A percentile compares a stretch with the other conserved stretches of the same genome.
phyloP scores from a whole-genome alignment of 2,888 invertebrate species.

The Drosophila aldrichi region DNA sequence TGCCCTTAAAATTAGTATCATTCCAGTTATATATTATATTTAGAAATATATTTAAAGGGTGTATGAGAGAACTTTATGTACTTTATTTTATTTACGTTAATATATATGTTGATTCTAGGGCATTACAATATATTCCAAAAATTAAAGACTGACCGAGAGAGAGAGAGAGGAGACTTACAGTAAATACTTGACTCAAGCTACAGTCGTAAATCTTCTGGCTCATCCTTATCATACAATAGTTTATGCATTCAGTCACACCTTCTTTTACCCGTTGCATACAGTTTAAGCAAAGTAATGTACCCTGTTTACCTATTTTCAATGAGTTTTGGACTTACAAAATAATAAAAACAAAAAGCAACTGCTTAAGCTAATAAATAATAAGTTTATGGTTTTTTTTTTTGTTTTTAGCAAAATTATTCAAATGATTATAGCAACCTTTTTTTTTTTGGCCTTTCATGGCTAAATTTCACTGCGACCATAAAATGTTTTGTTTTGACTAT shows the following conservation, averaged over 20 bases:
- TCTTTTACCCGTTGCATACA: neutral
- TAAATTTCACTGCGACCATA: conserved; percentile 67
- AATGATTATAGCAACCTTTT: conserved; percentile 35
- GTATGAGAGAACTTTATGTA: too few relatives aligned
- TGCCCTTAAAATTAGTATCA: neutral
- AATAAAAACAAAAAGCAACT: conserved; percentile 17
- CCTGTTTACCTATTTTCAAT: neutral
- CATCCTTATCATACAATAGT: neutral
- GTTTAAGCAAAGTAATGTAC: neutral
- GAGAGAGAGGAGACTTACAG: neutral
- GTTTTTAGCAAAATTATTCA: conserved; percentile 44
- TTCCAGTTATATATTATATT: neutral
- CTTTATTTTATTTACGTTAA: too few relatives aligned
- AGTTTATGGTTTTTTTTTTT: conserved; percentile 33
- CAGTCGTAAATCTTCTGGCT: too few relatives aligned
- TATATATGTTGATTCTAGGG: neutral
- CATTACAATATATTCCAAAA: too few relatives aligned
- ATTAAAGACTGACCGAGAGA: neutral
- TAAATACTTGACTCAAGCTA: too few relatives aligned
- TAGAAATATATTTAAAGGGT: neutral
- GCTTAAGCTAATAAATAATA: conserved; percentile 54
- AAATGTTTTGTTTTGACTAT: conserved; percentile 37
- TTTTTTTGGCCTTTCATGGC: conserved; percentile 24
- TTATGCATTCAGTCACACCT: neutral
- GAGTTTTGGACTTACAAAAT: neutral